Conservation (phyloP, 2,888 invertebrate genomes). For the Ditula angustiorana region DNA sequence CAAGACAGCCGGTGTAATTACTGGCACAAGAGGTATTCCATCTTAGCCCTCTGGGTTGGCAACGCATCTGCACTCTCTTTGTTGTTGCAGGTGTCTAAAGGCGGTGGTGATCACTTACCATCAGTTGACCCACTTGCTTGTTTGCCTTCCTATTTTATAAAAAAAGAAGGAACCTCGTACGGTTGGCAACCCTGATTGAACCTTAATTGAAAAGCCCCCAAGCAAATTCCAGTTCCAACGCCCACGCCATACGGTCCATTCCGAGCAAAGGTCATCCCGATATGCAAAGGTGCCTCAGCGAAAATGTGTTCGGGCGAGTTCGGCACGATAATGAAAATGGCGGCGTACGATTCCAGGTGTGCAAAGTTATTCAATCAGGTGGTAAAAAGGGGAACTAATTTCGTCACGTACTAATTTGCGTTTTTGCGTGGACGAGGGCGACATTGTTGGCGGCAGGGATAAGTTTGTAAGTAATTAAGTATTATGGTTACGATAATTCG, state of each 20-base stretch:
- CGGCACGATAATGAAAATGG: constrained; percentile 33
- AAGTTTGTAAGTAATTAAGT: constrained; percentile 18
- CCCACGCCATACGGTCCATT: constrained; percentile 19
- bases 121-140: too few relatives aligned
- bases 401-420: constrained; percentile 2
- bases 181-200: too few relatives aligned
- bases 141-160: too few relatives aligned
- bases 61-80: too few relatives aligned
- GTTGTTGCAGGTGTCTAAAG: too few relatives aligned
- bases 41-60: too few relatives aligned
- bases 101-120: too few relatives aligned
- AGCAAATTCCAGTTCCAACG: constrained; percentile 10
- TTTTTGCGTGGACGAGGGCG: background rate
- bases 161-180: too few relatives aligned
- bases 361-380: constrained; percentile 19
- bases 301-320: constrained; percentile 29
- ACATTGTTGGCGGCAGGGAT: background rate
- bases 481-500: constrained; percentile 28
- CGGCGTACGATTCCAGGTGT: constrained; percentile 19
- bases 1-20: too few relatives aligned
- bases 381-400: constrained; percentile 28
- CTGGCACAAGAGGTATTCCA: too few relatives aligned
- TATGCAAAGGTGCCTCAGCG: constrained; percentile 37
- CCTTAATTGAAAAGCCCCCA: constrained; percentile 20
- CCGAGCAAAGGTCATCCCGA: constrained; percentile 3